Evolutionary conservation across 2,797 vertebrate species (phyloP), one percentile per base, ranked within the genome.

Genomic region (Apogon hyalosoma): DNA sequence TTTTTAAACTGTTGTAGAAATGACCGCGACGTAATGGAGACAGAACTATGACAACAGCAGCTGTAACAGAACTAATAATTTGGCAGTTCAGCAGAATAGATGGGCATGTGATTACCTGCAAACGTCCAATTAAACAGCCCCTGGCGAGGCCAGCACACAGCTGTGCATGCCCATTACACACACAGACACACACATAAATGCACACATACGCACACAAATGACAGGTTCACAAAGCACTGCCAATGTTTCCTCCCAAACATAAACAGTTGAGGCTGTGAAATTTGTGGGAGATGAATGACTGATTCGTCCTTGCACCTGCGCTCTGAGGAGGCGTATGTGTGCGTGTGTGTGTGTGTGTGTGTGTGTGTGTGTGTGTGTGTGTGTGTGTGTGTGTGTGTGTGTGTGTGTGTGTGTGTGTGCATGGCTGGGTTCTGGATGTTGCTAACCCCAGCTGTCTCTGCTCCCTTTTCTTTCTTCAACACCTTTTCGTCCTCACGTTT

Each of bases 251-350:
- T 78, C 78, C 63, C 74, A 87, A 88, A 90, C 75, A 86, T 80
- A 80, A 90, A 87, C 83, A 84, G 82, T 77, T 59, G 70, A 83
- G 58, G 73, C 77, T 86, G 86, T 84, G 87, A 90, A 89, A 89
- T 86, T 79, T 85, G 79, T 46, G 76, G 79, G 75, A 87, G 86
- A 87, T 84, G 80, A 88, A 83, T 81, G 83, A 87, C 69, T 75
- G 79, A 83, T 84, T 82, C 54, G 77, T 83, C 87, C 85, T 84
- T 85, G 86, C 87, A 90, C 79, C 88, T 89, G 89, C 78, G 80
- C 73, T 86, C 77, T 47, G 71, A 80, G 57, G 49, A 63, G 65
- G 21, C 51, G 14, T 16, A 9, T 14, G 15, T 21, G 19, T 3
- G 3, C 3, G 19, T 21, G 19, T 21, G 19, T 50, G 21, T 48